These are phyloP conservation scores for Drosophila niveifrons DNA, from an alignment of 2,888 invertebrate species.

Conservation along the genomic window DNA sequence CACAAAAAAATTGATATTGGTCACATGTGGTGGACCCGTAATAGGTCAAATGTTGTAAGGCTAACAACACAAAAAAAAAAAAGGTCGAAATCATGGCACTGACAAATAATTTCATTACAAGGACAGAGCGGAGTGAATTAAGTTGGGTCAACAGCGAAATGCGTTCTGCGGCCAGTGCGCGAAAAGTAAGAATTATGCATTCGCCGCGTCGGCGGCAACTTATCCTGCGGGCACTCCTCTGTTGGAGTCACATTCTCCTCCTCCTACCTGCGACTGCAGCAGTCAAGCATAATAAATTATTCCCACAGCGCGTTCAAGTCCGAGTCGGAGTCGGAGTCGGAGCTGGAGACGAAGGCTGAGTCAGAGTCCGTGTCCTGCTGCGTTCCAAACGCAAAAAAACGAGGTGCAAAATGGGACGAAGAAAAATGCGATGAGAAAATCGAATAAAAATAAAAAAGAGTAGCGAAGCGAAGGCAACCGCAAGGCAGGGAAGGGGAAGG, in stretches of 20 bases:
- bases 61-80: conserved; percentile 13
- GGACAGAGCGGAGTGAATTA: conserved; percentile 58
- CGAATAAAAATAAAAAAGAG: conserved; percentile 49
- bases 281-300: conserved; percentile 73
- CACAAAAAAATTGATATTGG: conserved; percentile 25
- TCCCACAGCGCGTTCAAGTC: conserved; percentile 60
- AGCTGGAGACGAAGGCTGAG: conserved; percentile 31
- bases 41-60: conserved; percentile 12
- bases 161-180: conserved; percentile 44
- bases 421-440: conserved; percentile 48
- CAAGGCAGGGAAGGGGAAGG: conserved; percentile 15
- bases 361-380: conserved; percentile 39
- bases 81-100: conserved; percentile 42
- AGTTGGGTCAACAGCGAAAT: conserved; percentile 38
- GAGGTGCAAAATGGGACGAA: conserved; percentile 46
- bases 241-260: conserved; percentile 3
- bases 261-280: conserved; percentile 20
- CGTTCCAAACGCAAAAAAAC: neutral
- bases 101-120: conserved; percentile 77
- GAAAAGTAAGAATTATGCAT: conserved; percentile 75
- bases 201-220: conserved; percentile 23
- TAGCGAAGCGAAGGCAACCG: conserved; percentile 11
- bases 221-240: neutral
- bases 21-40: conserved; percentile 22
- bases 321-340: conserved; percentile 1